Conservation (phyloP, 1,140 invertebrate genomes). For the Acromyrmex charruanus region DNA sequence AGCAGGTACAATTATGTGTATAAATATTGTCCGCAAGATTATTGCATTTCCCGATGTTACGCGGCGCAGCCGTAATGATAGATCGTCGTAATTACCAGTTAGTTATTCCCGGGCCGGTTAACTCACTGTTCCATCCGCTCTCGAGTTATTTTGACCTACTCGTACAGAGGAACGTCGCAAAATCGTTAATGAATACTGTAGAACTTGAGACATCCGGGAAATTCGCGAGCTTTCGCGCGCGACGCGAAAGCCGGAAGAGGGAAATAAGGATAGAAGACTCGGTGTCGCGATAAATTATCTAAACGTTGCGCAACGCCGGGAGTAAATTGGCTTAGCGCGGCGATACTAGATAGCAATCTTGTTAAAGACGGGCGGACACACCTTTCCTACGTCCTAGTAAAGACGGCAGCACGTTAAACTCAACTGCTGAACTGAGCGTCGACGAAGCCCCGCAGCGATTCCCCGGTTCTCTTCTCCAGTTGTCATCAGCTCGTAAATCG, state of each 20-base stretch:
- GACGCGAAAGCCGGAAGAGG: not conserved
- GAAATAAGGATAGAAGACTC: conserved; percentile 19
- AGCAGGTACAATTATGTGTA: not conserved
- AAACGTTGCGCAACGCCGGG: conserved; percentile 9
- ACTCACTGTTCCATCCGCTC: conserved; percentile 11
- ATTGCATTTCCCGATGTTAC: not conserved
- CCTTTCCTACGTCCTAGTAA: not conserved
- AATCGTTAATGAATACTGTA: conserved; percentile 56
- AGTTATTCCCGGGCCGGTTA: conserved; percentile 13
- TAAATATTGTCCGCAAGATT: conserved; percentile 40
- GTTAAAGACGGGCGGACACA: conserved; percentile 45
- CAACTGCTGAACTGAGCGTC: not conserved
- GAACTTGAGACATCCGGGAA: conserved; percentile 39
- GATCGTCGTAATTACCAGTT: conserved; percentile 34
- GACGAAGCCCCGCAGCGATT: conserved; percentile 18
- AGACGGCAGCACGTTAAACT: conserved; percentile 4
- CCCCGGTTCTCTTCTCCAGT: not conserved
- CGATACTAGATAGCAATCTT: conserved; percentile 56
- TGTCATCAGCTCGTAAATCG: conserved; percentile 40
- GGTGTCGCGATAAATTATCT: conserved; percentile 63
- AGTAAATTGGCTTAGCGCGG: conserved; percentile 55
- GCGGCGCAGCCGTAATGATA: conserved; percentile 4
- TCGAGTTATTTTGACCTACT: conserved; percentile 17
- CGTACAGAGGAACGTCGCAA: conserved; percentile 28
- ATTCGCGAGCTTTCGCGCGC: conserved; percentile 28